phyloP scores from a whole-genome alignment of 2,797 vertebrate genomes.

The Netta rufina region DNA sequence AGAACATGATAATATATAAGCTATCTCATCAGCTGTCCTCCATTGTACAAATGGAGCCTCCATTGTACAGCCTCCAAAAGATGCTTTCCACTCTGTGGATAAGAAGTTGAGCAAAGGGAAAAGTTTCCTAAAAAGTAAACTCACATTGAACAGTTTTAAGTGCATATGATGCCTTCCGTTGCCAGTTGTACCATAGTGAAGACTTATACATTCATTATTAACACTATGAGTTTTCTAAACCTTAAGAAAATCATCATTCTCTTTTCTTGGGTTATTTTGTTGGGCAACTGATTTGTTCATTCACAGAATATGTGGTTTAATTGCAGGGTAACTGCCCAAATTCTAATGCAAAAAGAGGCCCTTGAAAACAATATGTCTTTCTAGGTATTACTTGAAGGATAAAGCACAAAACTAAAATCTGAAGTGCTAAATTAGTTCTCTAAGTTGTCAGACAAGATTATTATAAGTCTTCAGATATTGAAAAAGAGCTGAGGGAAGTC shows the following conservation, averaged over 20 bases:
- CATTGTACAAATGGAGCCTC: neutral
- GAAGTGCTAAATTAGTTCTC: neutral
- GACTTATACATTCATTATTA: neutral
- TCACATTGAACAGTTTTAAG: neutral
- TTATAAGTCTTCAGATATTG: neutral
- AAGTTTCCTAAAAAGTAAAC: neutral
- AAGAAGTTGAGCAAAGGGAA: neutral
- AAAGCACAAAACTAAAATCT: neutral
- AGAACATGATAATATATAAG: neutral
- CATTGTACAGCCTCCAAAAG: neutral
- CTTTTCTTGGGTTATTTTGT: neutral
- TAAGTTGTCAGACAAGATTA: neutral
- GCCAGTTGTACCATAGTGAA: neutral
- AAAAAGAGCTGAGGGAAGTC: neutral
- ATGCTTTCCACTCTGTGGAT: neutral
- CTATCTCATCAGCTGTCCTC: neutral
- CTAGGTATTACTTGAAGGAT: neutral
- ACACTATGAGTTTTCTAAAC: neutral
- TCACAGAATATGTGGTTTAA: neutral
- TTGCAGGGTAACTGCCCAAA: neutral
- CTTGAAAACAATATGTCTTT: neutral
- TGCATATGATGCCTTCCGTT: neutral
- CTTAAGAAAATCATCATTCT: neutral
- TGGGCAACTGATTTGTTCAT: neutral
- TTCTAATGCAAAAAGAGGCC: neutral